These are phyloP conservation scores for Macrostomum lignano DNA, from an alignment of 1,140 invertebrate genomes.

Conservation along the genomic window DNA sequence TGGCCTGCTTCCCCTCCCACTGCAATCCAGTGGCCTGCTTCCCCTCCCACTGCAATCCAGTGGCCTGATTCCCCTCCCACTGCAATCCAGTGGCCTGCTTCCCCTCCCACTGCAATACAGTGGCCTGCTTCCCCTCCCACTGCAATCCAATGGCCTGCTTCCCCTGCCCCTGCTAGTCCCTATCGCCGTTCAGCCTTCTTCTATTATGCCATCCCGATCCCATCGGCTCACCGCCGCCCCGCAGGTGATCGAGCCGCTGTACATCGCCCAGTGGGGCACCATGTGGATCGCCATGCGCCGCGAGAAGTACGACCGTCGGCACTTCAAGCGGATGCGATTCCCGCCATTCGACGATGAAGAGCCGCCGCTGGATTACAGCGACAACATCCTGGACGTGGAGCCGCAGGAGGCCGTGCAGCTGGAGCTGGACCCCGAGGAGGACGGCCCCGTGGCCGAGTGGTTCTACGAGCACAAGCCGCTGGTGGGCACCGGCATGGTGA, in stretches of 20 bases:
- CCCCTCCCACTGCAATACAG: too few relatives aligned
- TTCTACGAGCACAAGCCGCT: conserved; percentile 95
- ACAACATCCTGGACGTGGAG: conserved; percentile 93
- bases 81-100: too few relatives aligned
- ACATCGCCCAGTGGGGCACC: conserved; percentile 97
- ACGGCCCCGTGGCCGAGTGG: conserved; percentile 55
- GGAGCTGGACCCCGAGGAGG: conserved; percentile 80
- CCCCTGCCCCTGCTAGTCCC: too few relatives aligned
- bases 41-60: too few relatives aligned
- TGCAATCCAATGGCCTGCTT: too few relatives aligned
- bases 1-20: too few relatives aligned
- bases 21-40: too few relatives aligned
- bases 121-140: too few relatives aligned
- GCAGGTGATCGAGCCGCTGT: conserved; percentile 93
- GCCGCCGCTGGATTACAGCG: conserved; percentile 90
- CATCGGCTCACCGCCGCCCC: too few relatives aligned
- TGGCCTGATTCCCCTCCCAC: too few relatives aligned
- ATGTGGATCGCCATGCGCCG: conserved; percentile 99
- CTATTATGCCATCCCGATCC: too few relatives aligned
- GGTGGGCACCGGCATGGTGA: conserved; percentile 62
- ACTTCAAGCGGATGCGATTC: conserved; percentile 97
- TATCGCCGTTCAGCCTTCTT: too few relatives aligned
- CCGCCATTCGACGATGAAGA: conserved; percentile 99
- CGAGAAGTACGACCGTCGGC: conserved; percentile 84
- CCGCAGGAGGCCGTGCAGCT: conserved; percentile 95